Conservation (phyloP, 2,113 vertebrate species). For the Lipophrys pholis region DNA sequence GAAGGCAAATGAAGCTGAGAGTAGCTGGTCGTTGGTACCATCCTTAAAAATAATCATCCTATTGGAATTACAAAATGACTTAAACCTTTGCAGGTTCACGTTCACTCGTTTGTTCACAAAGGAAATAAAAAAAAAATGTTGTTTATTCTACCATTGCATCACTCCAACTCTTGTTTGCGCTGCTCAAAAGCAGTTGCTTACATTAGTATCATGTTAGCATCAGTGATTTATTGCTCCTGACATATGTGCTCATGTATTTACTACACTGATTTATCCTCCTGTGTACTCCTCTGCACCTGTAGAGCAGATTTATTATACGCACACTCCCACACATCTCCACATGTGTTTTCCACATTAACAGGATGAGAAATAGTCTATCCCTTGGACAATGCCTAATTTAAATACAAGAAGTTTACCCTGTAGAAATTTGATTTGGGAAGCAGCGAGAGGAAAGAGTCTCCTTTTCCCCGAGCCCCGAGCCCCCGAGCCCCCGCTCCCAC, state of each 20-base stretch:
- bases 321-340: slow-evolving; percentile 31
- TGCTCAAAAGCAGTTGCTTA: slow-evolving; percentile 38
- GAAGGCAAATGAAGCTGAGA: background rate
- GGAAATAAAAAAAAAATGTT: background rate
- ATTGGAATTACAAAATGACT: background rate
- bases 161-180: background rate
- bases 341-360: slow-evolving; percentile 39
- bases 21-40: too few species aligned
- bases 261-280: slow-evolving; percentile 36
- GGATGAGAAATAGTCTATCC: slow-evolving; percentile 32
- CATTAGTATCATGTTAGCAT: slow-evolving; percentile 37
- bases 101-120: background rate
- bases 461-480: too few species aligned
- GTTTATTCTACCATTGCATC: background rate
- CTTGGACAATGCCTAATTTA: slow-evolving; percentile 9
- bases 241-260: slow-evolving; percentile 59
- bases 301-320: slow-evolving; percentile 51
- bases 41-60: too few species aligned
- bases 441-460: background rate
- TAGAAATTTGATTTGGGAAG: slow-evolving; percentile 37
- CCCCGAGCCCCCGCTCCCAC: background rate
- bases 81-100: background rate
- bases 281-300: slow-evolving; percentile 47
- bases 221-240: slow-evolving; percentile 49
- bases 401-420: slow-evolving; percentile 29